phyloP scores from a whole-genome alignment of 2,888 invertebrate genomes.

The Drosophila mulleri region DNA sequence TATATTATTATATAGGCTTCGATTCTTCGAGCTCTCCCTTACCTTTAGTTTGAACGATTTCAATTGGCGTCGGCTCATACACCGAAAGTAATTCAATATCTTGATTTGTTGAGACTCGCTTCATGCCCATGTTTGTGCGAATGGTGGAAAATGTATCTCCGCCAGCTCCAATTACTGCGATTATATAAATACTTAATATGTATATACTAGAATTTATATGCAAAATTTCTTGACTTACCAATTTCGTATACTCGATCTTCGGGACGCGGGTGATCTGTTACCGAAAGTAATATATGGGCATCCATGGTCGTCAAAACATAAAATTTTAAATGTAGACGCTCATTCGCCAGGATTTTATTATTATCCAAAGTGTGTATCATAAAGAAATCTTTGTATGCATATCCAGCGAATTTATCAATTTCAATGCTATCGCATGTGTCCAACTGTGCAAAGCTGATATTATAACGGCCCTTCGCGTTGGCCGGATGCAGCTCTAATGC shows the following conservation, averaged over 20 bases:
- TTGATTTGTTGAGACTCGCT: slow-evolving; percentile 87
- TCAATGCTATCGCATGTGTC: slow-evolving; percentile 87
- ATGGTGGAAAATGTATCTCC: slow-evolving; percentile 90
- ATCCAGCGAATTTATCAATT: slow-evolving; percentile 85
- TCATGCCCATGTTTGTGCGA: slow-evolving; percentile 87
- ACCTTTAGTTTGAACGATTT: slow-evolving; percentile 88
- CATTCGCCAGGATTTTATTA: slow-evolving; percentile 73
- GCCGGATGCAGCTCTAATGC: slow-evolving; percentile 24
- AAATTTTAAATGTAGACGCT: slow-evolving; percentile 87
- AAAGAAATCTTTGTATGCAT: slow-evolving; percentile 87
- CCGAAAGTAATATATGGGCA: slow-evolving; percentile 89
- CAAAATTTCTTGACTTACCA: slow-evolving; percentile 76
- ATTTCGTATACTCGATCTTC: slow-evolving; percentile 89
- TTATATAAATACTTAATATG: neutral
- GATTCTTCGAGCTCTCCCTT: slow-evolving; percentile 1
- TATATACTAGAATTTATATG: neutral
- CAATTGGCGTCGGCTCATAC: slow-evolving; percentile 88
- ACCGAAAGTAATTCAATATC: slow-evolving; percentile 87
- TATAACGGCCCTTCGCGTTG: slow-evolving; percentile 66
- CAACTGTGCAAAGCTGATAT: slow-evolving; percentile 80
- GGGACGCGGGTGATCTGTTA: slow-evolving; percentile 85
- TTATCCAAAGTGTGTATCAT: slow-evolving; percentile 83
- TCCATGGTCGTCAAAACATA: slow-evolving; percentile 89
- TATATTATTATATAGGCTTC: neutral
- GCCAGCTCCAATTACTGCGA: slow-evolving; percentile 88